Percentiles rank a stretch among this genome's conserved stretches.
Evolutionary conservation across 2,888 invertebrate species (phyloP).

Genomic region (Baccha elongata): DNA sequence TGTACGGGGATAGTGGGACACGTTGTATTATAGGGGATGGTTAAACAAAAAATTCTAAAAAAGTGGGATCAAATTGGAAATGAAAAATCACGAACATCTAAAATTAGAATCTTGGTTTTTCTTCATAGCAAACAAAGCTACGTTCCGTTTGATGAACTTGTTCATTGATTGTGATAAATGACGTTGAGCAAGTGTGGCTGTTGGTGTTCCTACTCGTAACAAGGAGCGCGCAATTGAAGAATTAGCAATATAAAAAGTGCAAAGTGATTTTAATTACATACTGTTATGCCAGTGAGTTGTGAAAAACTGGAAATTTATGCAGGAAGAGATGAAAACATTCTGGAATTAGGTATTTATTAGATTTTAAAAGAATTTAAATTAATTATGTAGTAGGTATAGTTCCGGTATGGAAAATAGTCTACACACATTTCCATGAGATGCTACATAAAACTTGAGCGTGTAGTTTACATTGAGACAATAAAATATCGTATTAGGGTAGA

Average conservation of each 20-base stretch:
- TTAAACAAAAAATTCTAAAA: slow-evolving; percentile 9
- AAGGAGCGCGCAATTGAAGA: slow-evolving; percentile 56
- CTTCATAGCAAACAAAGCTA: neutral
- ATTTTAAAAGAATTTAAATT: slow-evolving; percentile 18
- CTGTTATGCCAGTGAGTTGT: slow-evolving; percentile 60
- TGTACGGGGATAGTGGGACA: slow-evolving; percentile 23
- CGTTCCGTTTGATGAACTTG: slow-evolving; percentile 63
- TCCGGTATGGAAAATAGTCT: too few relatives aligned
- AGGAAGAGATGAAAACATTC: slow-evolving; percentile 13
- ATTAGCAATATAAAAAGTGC: slow-evolving; percentile 36
- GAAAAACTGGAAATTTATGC: slow-evolving; percentile 50
- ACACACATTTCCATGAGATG: too few relatives aligned
- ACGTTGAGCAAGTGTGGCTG: slow-evolving; percentile 58
- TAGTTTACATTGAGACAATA: too few relatives aligned
- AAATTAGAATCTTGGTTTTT: slow-evolving; percentile 63
- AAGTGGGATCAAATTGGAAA: slow-evolving; percentile 41
- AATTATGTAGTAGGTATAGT: too few relatives aligned
- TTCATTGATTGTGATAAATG: slow-evolving; percentile 72
- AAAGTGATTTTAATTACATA: slow-evolving; percentile 69
- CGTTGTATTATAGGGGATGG: neutral
- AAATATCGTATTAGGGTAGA: too few relatives aligned
- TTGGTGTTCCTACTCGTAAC: slow-evolving; percentile 22
- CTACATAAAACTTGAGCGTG: too few relatives aligned
- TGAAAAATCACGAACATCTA: slow-evolving; percentile 61
- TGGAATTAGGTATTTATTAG: slow-evolving; percentile 3